A percentile compares a stretch with the other conserved stretches of the same genome.
These are phyloP conservation scores for Mesoligia furuncula DNA, from an alignment of 2,888 invertebrate genomes.

Conservation along the genomic window DNA sequence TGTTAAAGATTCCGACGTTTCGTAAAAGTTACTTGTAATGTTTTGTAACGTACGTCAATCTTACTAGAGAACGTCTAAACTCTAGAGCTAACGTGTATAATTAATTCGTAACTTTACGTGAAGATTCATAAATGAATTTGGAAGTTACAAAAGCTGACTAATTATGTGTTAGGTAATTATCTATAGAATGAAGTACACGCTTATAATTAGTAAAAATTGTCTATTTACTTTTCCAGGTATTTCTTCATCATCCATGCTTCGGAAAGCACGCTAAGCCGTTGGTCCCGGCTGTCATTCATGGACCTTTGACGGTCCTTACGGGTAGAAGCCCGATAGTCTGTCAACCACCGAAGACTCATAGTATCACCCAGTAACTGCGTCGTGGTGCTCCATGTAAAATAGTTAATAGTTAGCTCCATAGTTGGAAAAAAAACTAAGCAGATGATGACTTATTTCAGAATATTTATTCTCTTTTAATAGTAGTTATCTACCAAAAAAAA, in stretches of 20 bases:
- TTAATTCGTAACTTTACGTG: conserved; percentile 33
- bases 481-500: neutral
- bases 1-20: neutral
- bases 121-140: conserved; percentile 36
- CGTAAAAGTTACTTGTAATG: neutral
- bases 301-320: neutral
- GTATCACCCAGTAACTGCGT: neutral
- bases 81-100: conserved; percentile 12
- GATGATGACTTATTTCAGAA: neutral
- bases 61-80: neutral
- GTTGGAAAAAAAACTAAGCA: neutral
- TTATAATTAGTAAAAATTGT: neutral
- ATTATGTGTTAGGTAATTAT: conserved; percentile 17
- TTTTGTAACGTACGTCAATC: conserved; percentile 28
- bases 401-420: too few relatives aligned
- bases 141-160: conserved; percentile 14
- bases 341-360: too few relatives aligned
- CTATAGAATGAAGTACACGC: neutral
- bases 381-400: neutral
- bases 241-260: too few relatives aligned
- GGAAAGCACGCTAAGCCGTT: too few relatives aligned
- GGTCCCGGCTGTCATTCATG: too few relatives aligned
- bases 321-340: neutral
- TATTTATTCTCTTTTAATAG: neutral
- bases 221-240: neutral